phyloP scores from a whole-genome alignment of 2,113 vertebrate species.

The Pelecanoides urinatrix region DNA sequence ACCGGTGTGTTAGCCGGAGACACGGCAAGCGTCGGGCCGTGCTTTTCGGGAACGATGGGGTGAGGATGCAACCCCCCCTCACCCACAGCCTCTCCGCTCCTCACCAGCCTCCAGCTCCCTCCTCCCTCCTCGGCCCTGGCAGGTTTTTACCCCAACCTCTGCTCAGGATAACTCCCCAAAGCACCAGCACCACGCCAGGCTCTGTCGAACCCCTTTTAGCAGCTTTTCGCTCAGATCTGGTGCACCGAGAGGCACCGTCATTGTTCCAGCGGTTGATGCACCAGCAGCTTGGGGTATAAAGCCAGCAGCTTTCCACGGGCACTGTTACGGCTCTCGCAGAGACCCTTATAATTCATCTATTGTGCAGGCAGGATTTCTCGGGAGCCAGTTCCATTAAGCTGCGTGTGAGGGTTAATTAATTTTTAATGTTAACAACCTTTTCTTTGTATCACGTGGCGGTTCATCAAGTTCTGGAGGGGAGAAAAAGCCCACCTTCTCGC shows the following conservation, averaged over 20 bases:
- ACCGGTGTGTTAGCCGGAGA: fast-evolving
- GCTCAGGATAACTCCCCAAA: background rate
- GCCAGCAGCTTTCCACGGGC: background rate
- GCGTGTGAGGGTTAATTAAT: slow-evolving; percentile 26
- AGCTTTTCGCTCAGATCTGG: background rate
- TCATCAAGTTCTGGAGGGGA: background rate
- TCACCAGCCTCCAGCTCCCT: fast-evolving
- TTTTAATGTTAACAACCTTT: slow-evolving; percentile 42
- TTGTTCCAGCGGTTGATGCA: background rate
- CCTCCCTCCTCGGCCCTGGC: background rate
- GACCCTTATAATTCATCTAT: background rate
- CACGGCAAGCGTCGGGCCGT: fast-evolving
- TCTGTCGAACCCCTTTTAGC: background rate
- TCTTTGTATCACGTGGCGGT: background rate
- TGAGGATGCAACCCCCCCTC: fast-evolving
- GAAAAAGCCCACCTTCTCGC: background rate
- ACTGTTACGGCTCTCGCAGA: background rate
- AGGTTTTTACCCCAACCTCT: background rate
- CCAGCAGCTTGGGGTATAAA: background rate
- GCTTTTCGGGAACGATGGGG: background rate
- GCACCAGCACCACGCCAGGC: fast-evolving
- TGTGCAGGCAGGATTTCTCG: background rate
- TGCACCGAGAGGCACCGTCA: fast-evolving
- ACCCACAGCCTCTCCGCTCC: background rate
- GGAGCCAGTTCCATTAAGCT: background rate